Conservation (phyloP, 2,797 vertebrate species). For the Myotis pilosus region DNA sequence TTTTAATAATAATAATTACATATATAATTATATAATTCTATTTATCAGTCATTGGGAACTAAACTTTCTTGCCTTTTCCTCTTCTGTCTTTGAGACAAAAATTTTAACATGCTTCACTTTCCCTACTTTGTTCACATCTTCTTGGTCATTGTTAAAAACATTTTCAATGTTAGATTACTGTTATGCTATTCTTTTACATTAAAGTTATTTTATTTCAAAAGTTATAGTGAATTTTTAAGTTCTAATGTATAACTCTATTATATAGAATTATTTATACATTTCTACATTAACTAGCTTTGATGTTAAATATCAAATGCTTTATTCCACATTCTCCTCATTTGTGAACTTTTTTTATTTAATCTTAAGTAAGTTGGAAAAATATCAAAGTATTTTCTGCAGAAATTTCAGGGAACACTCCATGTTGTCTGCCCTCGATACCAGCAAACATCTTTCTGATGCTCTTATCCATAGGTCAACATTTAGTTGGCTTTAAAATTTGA, state of each 20-base stretch:
- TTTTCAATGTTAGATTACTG: background rate
- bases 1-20: background rate
- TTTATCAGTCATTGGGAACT: background rate
- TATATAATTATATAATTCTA: too few species aligned
- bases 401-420: background rate
- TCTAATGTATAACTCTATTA: background rate
- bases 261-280: background rate
- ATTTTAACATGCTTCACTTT: background rate
- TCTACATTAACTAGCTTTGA: background rate
- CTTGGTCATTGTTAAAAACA: background rate
- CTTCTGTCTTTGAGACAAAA: background rate
- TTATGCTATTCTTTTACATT: background rate
- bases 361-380: slow-evolving; percentile 42
- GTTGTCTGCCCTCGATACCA: background rate
- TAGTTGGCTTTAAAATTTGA: slow-evolving; percentile 1
- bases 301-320: background rate
- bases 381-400: slow-evolving; percentile 2
- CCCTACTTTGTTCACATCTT: background rate
- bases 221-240: background rate
- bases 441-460: background rate
- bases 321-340: background rate
- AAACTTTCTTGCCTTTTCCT: background rate
- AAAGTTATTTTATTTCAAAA: background rate
- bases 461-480: background rate
- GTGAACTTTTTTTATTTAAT: slow-evolving; percentile 32